Conservation (phyloP, 2,888 invertebrate species). For the Peribatodes rhomboidaria region DNA sequence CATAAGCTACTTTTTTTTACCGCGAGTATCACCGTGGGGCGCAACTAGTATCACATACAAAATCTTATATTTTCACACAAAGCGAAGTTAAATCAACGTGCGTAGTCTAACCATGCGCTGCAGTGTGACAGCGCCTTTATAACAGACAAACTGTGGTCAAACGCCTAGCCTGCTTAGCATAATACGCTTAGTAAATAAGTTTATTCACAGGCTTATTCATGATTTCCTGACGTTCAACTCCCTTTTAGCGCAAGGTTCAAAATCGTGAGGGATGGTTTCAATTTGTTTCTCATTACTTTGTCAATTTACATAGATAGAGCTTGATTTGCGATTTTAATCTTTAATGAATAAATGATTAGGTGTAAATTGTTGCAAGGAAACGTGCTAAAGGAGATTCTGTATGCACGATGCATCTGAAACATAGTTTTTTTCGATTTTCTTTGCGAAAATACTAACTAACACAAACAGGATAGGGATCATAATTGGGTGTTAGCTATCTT, state of each 20-base stretch:
- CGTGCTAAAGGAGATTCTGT: conserved; percentile 2
- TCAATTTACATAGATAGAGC: conserved; percentile 66
- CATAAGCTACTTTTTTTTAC: too few species aligned
- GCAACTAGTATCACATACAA: too few species aligned
- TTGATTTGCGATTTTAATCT: conserved; percentile 58
- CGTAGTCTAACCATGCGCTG: too few species aligned
- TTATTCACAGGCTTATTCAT: too few species aligned
- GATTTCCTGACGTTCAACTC: too few species aligned
- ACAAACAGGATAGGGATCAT: neutral
- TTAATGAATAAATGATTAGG: conserved; percentile 54
- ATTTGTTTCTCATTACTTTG: conserved; percentile 51
- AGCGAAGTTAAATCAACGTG: too few species aligned
- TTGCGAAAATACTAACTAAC: conserved; percentile 2
- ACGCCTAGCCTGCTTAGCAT: neutral
- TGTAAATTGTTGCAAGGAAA: conserved; percentile 20
- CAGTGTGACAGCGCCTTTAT: too few species aligned
- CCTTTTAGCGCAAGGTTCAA: neutral
- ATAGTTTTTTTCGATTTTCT: neutral
- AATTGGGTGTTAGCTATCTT: neutral
- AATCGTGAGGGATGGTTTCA: conserved; percentile 16
- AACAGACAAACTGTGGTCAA: neutral
- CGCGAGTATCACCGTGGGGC: too few species aligned
- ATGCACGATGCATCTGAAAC: conserved; percentile 2
- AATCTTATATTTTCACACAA: too few species aligned
- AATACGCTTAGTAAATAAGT: too few species aligned